Evolutionary conservation across 2,888 invertebrate genomes (phyloP), one percentile per base, ranked within the genome.

Genomic region (Spodoptera picta): DNA sequence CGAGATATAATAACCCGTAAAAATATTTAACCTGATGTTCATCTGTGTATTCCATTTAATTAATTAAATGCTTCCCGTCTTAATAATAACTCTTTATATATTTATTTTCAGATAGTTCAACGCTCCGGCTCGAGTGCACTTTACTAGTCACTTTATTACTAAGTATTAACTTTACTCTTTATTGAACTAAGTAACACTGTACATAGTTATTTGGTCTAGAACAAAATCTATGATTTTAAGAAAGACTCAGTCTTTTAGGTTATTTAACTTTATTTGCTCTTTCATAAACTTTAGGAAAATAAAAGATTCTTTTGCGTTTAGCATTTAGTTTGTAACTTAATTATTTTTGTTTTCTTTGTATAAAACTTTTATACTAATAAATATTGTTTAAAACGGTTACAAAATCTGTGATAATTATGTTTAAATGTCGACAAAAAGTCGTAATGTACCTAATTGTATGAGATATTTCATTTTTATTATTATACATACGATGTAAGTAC

Each of bases 321-420:
- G 44, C 19, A 2, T 62, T 49, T 60, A 48, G 61, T 50, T 60
- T 57, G 11, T 45, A 19, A 42, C 14, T 46, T 55, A 43, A 41
- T 19, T 19, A 44, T 49, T 27, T 24, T 50, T 19, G 2, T 19
- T 19, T 19, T 19, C 19, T 51, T 19, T 45, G 23, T 54, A 56
- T 51, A 24, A 47, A 48, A 10, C 46, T 54, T 59, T 10, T 51
- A 31, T 46, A 55, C 11, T 14, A 14, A 0, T 53, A 65, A 54
- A 56, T 9, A 36, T 60, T 71, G 61, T 63, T 73, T 63, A 63
- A 52, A 60, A 75, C 31, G 56, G 72, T 77, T 80, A 66, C 54
- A 58, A 80, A 80, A 75, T 77, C 79, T 79, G 79, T 79, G 79
- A 79, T 79, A 79, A 64, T 77, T 79, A 67, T 75, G 65, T 79